Base-by-base conservation (phyloP, 2,797 vertebrate species). In the Artibeus lituratus region DNA sequence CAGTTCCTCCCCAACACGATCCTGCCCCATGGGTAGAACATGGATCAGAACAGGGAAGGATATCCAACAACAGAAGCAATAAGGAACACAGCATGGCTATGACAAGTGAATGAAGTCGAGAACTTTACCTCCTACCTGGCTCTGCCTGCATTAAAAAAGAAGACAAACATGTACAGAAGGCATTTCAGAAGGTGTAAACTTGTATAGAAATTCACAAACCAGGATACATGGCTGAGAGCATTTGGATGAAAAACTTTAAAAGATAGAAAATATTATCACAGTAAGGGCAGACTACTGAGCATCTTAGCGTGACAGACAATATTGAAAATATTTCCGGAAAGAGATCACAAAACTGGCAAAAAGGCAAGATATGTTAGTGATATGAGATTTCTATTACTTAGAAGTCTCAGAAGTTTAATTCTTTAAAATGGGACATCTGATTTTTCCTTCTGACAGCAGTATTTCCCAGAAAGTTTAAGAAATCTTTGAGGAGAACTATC, bases 291-390 rank as follows among this genome's bases (percentile, higher is more conserved):
- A 70, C 57, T 87, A 91, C 77, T 35, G 18, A 47, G 73, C 44
- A 59, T 51, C 77, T 49, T 37, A 49, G 80, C 62, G 87, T 87
- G 81, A 85, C 59, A 92, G 67, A 90, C 35, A 35, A 92, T 86
- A 93, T 7, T 91, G 73, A 85, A 93, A 93, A 59, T 85, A 87
- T 37, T 85, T 97, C 82, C 95, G 88, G 55, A 93, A 92, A 92
- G 85, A 92, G 77, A 88, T 69, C 81, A 78, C 42, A 86, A 87
- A 80, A 87, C 89, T 72, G 69, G 51, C 57, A 96, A 70, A 82
- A 86, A 94, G 29, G 57, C 44, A 90, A 89, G 91, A 83, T 57
- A 67, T 42, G 53, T 62, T 83, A 44, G 39, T 2, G 26, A 90
- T 94, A 94, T 0, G 14, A 91, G 85, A 83, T 55, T 90, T 81